A percentile compares a stretch with the other conserved stretches of the same genome.
These are phyloP conservation scores for Salpingus planirostris DNA, from an alignment of 2,888 invertebrate species.

Conservation along the genomic window DNA sequence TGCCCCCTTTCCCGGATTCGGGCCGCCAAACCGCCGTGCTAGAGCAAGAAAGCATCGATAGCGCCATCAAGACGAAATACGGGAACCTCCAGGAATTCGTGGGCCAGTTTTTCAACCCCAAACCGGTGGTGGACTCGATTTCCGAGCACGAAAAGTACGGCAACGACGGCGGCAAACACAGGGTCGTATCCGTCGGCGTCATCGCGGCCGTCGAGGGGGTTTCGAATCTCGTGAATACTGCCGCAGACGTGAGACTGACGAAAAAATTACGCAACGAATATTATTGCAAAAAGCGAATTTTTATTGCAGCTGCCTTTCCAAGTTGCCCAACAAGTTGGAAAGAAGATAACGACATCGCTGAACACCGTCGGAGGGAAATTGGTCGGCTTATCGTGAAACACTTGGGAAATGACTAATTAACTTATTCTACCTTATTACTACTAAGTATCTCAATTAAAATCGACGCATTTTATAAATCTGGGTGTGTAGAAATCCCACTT, in stretches of 20 bases:
- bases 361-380: constrained; percentile 31
- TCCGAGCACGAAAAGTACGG: constrained; percentile 72
- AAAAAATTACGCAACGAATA: background rate
- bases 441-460: too few species aligned
- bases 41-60: constrained; percentile 30
- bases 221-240: constrained; percentile 33
- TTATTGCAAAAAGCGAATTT: constrained; percentile 7
- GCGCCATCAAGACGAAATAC: constrained; percentile 33
- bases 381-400: constrained; percentile 24
- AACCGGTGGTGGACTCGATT: constrained; percentile 68
- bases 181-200: constrained; percentile 52
- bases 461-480: too few species aligned
- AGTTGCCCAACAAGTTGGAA: constrained; percentile 24
- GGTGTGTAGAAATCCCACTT: too few species aligned
- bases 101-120: constrained; percentile 42
- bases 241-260: constrained; percentile 29
- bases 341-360: constrained; percentile 25
- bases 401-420: too few species aligned
- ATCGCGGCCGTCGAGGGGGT: constrained; percentile 61
- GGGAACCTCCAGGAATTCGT: constrained; percentile 30
- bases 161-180: constrained; percentile 62
- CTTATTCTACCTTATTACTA: too few species aligned
- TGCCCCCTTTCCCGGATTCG: constrained; percentile 29
- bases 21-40: constrained; percentile 31
- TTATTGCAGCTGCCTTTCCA: constrained; percentile 29